Base-by-base conservation (phyloP, 2,113 vertebrate species). In the Trogon melanurus region DNA sequence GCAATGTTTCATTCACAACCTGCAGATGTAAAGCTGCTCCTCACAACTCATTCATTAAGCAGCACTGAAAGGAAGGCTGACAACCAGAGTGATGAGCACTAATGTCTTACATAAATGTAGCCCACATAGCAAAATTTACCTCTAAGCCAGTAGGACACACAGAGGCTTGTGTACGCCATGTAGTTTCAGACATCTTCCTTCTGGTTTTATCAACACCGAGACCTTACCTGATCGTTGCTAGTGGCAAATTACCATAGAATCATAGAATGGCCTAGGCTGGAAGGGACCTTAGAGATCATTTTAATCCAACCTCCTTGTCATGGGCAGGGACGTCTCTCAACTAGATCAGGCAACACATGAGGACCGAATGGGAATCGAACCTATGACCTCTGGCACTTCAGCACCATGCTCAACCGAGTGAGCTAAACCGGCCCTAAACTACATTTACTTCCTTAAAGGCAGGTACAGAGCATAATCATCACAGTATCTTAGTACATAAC, bases 401-500 rank as follows among this genome's bases (percentile, higher is more conserved):
- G 36, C 36, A 36, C 36, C 36, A 36, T 36, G 36, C 36, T 36
- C 36, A 36, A 36, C 36, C 9, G 36, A 36, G 36, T 36, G 36
- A 36, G 36, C 36, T 36, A 36, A 36, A 36, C 36, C 36, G 9
- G 36, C 36, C 36, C 36, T 36, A 85, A 81, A 65, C 17, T 50
- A 71, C 32, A 87, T 93, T 54, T 84, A 50, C 62, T 67, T 74
- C 61, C 56, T 84, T 85, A 66, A 65, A 75, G 61, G n/a, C 56
- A 84, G 14, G 25, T 70, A 86, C 23, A 81, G 79, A 80, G 53
- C 38, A 71, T 34, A 96, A 90, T 94, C 83, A 88, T 32, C 58
- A 89, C 8, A 20, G 11, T 79, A 25, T 25, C 65, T 78, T 54
- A 44, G 47, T 17, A 56, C 2, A n/a, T 3, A 47, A 51, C 53